Evolutionary conservation across 2,797 vertebrate species (phyloP), one percentile per base, ranked within the genome.

Genomic region (Crenichthys baileyi): DNA sequence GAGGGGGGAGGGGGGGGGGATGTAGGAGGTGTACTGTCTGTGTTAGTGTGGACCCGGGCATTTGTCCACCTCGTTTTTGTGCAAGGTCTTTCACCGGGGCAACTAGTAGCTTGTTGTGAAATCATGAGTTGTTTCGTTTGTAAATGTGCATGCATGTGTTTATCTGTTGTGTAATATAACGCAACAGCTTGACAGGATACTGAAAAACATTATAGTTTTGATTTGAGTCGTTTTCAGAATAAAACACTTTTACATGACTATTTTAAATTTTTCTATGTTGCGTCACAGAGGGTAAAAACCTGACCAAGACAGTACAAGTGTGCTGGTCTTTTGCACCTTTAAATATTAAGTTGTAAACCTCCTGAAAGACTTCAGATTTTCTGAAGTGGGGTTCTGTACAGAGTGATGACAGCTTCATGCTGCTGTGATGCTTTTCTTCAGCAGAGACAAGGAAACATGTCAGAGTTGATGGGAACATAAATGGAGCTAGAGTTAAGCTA

Each of bases 51-150:
- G 83, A 77, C 70, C 1, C 79, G 74, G 72, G 80, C 75, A 79
- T 80, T 83, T 85, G 83, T 81, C 78, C 77, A 68, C 36, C 2
- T 20, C 11, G 74, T 80, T 76, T 84, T 86, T 89, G 79, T 89
- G 85, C 79, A 85, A 61, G 39, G 60, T 51, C 70, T 81, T 89
- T 77, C 85, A 82, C 76, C 86, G 86, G 76, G 80, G 65, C 78
- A 79, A 26, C 78, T 24, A 67, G 70, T 60, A 73, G 58, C 75
- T 75, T 80, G 56, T 92, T 92, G 77, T 87, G 86, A 87, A 91
- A 88, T 50, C 31, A 46, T 50, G 9, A 41, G 31, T 50, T 82
- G 80, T 83, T 84, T 80, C 72, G 39, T 26, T 22, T 41, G 72
- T 75, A 36, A 6, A 4, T 60, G 67, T 36, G 31, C n/a, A 67